Evolutionary conservation across 2,888 invertebrate species (phyloP).

Genomic region (Embidobia sp.): DNA sequence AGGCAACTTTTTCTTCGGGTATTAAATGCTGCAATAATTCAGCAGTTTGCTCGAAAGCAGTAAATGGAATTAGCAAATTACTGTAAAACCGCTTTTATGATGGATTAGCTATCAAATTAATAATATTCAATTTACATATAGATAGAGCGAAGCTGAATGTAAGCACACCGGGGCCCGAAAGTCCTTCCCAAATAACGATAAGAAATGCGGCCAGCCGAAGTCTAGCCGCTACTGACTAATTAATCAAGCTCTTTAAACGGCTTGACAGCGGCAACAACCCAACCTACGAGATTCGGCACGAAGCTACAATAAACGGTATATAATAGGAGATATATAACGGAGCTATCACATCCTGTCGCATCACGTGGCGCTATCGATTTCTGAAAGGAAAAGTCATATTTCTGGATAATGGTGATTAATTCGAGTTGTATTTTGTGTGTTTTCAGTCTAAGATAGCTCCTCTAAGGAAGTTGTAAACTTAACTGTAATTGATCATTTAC

Average conservation of each 20-base stretch:
- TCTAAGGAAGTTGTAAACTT: constrained; percentile 10
- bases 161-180: constrained; percentile 40
- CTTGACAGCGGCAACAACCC: constrained; percentile 70
- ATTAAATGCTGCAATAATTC: no score
- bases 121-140: constrained; percentile 39
- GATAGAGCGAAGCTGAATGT: constrained; percentile 19
- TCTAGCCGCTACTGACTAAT: constrained; percentile 63
- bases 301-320: constrained; percentile 70
- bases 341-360: constrained; percentile 42
- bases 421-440: constrained; percentile 16
- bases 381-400: constrained; percentile 44
- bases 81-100: background rate
- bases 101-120: no score
- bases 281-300: constrained; percentile 67
- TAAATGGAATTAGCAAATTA: no score
- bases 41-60: no score
- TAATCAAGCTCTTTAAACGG: constrained; percentile 72
- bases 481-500: constrained; percentile 12
- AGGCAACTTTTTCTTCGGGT: no score
- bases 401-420: constrained; percentile 44
- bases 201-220: constrained; percentile 46
- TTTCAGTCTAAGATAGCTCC: background rate
- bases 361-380: constrained; percentile 41
- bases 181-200: constrained; percentile 34
- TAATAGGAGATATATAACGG: constrained; percentile 66